Base-by-base conservation (phyloP, 2,797 vertebrate genomes). In the Malurus splendens region DNA sequence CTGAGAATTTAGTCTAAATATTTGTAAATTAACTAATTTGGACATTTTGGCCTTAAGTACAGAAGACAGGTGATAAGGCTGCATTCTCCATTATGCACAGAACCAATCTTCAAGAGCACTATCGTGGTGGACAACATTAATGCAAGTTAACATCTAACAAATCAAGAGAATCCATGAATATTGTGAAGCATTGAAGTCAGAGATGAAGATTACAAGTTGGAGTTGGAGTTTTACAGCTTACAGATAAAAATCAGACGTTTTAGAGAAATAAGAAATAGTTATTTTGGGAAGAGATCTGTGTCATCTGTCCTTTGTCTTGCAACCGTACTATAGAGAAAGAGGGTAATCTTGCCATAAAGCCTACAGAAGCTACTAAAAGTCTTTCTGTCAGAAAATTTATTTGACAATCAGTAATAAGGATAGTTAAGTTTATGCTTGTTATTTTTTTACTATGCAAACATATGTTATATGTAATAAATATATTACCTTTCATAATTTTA, bases 381-480 rank as follows among this genome's bases (percentile, higher is more conserved):
- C 45, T 82, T 54, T 74, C 50, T 68, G 77, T 64, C 61, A 38
- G 65, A 68, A 87, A 93, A 85, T 84, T 84, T 94, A 91, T 94
- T 89, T 89, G 61, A 91, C 68, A 50, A 72, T n/a, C 14, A 51
- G 47, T 44, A 89, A 80, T 64, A 91, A 89, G 51, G 48, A 74
- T 9, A 89, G 25, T 77, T 74, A 82, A 56, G 17, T 73, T 93
- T 90, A 47, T 71, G n/a, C 85, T 90, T 59, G 51, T 44, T 82
- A 82, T 82, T 88, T 92, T 92, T 81, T 93, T 82, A 74, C 33
- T 82, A 19, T 32, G 62, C 32, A 85, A 77, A 61, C 28, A 48
- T 67, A 50, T 44, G 44, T 8, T 77, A 38, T 51, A 74, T 41
- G 7, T 64, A 64, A 82, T 51, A 90, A 90, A 76, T 89, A 65